phyloP scores from a whole-genome alignment of 2,888 invertebrate species.

The Ornithoptera alexandrae region DNA sequence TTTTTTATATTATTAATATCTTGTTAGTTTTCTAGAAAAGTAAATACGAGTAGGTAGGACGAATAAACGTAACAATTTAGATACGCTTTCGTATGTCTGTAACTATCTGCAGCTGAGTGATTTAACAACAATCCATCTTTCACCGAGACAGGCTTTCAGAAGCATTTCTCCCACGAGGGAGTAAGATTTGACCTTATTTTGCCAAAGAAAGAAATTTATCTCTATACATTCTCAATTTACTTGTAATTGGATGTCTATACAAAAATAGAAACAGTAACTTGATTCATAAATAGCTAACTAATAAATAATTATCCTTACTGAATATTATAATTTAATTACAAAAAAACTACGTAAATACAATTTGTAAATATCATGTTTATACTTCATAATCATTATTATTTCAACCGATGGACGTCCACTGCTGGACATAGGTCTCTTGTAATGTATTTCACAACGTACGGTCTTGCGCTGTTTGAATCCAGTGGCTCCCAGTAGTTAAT shows the following conservation, averaged over 20 bases:
- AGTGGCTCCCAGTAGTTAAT: too few species aligned
- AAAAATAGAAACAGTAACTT: not conserved
- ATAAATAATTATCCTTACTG: not conserved
- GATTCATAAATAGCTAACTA: not conserved
- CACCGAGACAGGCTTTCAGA: constrained; percentile 30
- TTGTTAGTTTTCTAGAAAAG: not conserved
- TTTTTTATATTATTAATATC: not conserved
- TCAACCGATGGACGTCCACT: too few species aligned
- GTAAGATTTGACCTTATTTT: constrained; percentile 23
- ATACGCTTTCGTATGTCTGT: constrained; percentile 24
- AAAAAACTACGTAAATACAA: too few species aligned
- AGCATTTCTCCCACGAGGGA: constrained; percentile 21
- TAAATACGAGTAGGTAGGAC: not conserved
- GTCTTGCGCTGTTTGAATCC: too few species aligned
- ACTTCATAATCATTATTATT: too few species aligned
- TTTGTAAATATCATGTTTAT: too few species aligned
- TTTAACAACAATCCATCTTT: constrained; percentile 30
- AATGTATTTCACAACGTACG: too few species aligned
- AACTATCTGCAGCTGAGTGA: constrained; percentile 29
- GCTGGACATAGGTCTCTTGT: too few species aligned
- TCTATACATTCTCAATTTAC: constrained; percentile 2
- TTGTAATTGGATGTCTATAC: not conserved
- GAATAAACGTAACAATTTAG: constrained; percentile 5
- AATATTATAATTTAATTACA: not conserved
- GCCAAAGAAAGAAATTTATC: constrained; percentile 14